These are phyloP conservation scores for Drosophila nannoptera DNA, from an alignment of 1,140 invertebrate species.

Conservation along the genomic window DNA sequence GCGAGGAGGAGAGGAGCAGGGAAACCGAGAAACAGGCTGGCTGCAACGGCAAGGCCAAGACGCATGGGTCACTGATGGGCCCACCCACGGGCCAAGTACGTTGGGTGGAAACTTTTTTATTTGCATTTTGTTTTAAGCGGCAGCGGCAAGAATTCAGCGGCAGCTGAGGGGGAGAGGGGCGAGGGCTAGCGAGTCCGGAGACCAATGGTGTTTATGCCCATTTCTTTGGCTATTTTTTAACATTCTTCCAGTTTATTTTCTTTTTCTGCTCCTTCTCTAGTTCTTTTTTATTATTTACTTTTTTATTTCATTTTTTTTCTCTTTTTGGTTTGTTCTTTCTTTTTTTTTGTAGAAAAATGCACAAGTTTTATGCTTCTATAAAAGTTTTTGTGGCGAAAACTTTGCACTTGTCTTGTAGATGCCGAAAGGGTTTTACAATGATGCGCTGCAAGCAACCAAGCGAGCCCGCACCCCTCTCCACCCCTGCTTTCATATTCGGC, in stretches of 20 bases:
- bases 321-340: slow-evolving; percentile 56
- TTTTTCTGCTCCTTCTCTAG: slow-evolving; percentile 38
- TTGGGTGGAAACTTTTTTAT: slow-evolving; percentile 66
- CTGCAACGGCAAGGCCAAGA: too few species aligned
- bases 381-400: slow-evolving; percentile 71
- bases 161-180: neutral
- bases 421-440: slow-evolving; percentile 75
- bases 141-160: slow-evolving; percentile 14
- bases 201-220: slow-evolving; percentile 59
- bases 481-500: neutral
- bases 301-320: slow-evolving; percentile 16
- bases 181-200: slow-evolving; percentile 28
- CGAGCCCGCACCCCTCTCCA: neutral
- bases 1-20: neutral
- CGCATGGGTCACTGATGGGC: slow-evolving; percentile 29
- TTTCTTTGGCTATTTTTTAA: slow-evolving; percentile 25
- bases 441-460: slow-evolving; percentile 51
- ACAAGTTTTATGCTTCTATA: slow-evolving; percentile 73
- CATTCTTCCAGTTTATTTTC: slow-evolving; percentile 10
- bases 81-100: slow-evolving; percentile 32
- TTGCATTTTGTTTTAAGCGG: slow-evolving; percentile 73
- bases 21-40: neutral
- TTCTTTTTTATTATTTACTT: slow-evolving; percentile 40
- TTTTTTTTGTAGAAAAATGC: slow-evolving; percentile 74
- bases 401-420: slow-evolving; percentile 72